Percentiles rank a stretch among this genome's conserved stretches.
Conservation (phyloP, 1,140 invertebrate genomes). For the Drosophila guanche region DNA sequence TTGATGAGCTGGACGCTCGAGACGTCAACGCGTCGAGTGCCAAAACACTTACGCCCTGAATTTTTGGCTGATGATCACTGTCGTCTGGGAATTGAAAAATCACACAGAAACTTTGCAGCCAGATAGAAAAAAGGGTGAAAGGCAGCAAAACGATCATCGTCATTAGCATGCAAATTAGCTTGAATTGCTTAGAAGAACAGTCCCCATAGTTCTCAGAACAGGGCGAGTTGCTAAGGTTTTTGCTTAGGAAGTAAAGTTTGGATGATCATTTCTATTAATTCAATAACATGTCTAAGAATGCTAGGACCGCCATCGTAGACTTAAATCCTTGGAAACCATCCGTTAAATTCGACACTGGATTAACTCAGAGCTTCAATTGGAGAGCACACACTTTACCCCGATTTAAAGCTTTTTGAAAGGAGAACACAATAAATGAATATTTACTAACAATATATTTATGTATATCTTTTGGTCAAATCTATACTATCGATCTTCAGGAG, state of each 20-base stretch:
- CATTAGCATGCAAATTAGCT: slow-evolving; percentile 38
- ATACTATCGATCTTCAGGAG: slow-evolving; percentile 22
- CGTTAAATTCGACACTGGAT: too few relatives aligned
- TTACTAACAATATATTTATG: slow-evolving; percentile 1
- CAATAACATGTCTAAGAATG: too few relatives aligned
- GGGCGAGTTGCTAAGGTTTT: too few relatives aligned
- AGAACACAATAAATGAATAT: too few relatives aligned
- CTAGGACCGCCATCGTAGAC: too few relatives aligned
- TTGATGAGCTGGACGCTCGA: slow-evolving; percentile 64
- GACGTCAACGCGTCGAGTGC: slow-evolving; percentile 35
- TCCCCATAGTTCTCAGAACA: too few relatives aligned
- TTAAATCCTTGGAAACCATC: too few relatives aligned
- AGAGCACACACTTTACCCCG: too few relatives aligned
- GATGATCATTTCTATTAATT: too few relatives aligned
- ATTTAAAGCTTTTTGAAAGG: too few relatives aligned
- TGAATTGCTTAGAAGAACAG: background rate
- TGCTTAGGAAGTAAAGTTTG: too few relatives aligned
- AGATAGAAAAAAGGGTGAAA: slow-evolving; percentile 25
- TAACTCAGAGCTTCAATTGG: too few relatives aligned
- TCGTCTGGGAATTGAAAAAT: slow-evolving; percentile 37
- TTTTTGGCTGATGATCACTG: slow-evolving; percentile 42
- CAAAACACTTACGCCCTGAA: slow-evolving; percentile 63
- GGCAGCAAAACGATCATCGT: slow-evolving; percentile 14
- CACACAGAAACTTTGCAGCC: slow-evolving; percentile 23
- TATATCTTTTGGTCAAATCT: background rate